These are phyloP conservation scores for Cisticola juncidis DNA, from an alignment of 2,113 vertebrate species.

Conservation along the genomic window DNA sequence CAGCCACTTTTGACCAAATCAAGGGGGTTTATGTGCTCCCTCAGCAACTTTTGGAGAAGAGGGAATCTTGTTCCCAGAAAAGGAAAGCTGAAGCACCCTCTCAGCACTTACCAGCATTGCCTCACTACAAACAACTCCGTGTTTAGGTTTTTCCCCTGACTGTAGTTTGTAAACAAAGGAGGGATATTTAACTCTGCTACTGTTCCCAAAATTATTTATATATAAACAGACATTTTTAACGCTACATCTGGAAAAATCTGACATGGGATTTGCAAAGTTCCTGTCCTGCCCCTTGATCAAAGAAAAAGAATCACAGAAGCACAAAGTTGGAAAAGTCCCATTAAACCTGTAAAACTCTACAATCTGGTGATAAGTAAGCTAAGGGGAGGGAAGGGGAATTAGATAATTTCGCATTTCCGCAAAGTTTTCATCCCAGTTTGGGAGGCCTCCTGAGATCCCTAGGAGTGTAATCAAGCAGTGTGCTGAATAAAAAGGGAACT, in stretches of 20 bases:
- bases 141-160: neutral
- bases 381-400: fast-evolving
- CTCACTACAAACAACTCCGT: neutral
- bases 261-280: neutral
- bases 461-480: neutral
- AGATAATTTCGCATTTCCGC: neutral
- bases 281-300: neutral
- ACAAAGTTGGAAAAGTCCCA: neutral
- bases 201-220: neutral
- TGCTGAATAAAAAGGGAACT: neutral
- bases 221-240: neutral
- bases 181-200: neutral
- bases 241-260: neutral
- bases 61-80: neutral
- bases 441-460: neutral
- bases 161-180: neutral
- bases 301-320: neutral
- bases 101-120: neutral
- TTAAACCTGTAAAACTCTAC: neutral
- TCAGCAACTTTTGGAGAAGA: neutral
- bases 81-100: neutral
- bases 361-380: neutral
- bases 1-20: neutral
- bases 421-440: neutral
- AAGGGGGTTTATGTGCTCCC: neutral